Evolutionary conservation across 2,113 vertebrate genomes (phyloP).

Genomic region (Elgaria multicarinata): DNA sequence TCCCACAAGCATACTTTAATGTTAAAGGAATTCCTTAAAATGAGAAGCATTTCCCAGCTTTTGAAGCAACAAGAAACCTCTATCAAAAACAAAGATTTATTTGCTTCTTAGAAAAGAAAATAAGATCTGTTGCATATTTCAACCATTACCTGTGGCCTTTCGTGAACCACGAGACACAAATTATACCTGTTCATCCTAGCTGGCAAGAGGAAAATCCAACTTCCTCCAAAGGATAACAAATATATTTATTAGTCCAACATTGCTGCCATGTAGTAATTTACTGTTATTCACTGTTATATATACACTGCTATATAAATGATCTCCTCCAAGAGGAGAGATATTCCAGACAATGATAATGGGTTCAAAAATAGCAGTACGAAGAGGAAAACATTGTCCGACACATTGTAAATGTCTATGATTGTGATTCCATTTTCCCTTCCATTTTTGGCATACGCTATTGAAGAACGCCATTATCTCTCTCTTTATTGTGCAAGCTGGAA

Average conservation of each 20-base stretch:
- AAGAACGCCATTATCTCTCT: not conserved
- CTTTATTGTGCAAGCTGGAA: conserved; percentile 37
- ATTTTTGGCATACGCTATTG: not conserved
- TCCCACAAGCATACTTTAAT: not conserved
- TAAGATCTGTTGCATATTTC: not conserved
- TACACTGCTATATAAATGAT: not conserved
- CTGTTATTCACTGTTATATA: not conserved
- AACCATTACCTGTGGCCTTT: not conserved
- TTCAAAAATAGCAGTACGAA: not conserved
- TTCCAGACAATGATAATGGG: not conserved
- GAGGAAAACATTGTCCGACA: not conserved
- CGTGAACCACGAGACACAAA: not conserved
- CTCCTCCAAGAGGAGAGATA: not conserved
- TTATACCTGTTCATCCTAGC: not conserved
- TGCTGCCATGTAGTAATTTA: not conserved
- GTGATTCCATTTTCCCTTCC: not conserved
- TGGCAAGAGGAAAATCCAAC: not conserved
- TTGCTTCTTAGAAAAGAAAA: not conserved
- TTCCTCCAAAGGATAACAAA: not conserved
- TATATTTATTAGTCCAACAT: not conserved
- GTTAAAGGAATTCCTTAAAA: not conserved
- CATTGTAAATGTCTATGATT: not conserved
- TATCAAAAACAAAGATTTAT: not conserved
- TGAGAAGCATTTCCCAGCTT: not conserved
- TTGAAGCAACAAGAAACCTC: not conserved